Evolutionary conservation across 2,113 vertebrate species (phyloP), one percentile per base, ranked within the genome.

Genomic region (Candoia aspera): DNA sequence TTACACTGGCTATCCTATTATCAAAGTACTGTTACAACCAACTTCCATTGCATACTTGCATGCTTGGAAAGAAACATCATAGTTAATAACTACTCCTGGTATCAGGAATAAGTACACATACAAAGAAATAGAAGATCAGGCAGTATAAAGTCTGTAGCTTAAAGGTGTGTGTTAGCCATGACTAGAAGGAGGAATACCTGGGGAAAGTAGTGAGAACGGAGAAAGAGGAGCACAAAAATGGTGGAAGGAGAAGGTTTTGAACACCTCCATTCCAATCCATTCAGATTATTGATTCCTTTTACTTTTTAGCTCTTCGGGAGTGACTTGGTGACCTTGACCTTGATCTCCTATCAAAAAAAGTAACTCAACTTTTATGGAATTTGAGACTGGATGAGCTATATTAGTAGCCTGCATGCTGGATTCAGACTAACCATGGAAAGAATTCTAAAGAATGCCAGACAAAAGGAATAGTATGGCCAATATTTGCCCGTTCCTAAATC

Each of bases 1-100:
- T 19, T 42, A 15, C 59, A 0, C 0, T 29, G 58, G 49, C 21
- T 90, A 13, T 49, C 90, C 21, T 37, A 15, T 84, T 87, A 92
- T 42, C 73, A 79, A 92, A 92, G 84, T 88, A 23, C 57, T 0
- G 4, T 4, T 88, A 54, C 57, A 90, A 13, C 88, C 3, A 23
- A 49, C 4, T 42, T 2, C 1, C 23, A 49, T 91, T 94, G 83
- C 68, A 84, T 73, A 42, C 0, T 0, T 29, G 11, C 55, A 5
- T 58, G 54, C 8, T 21, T 42, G 8, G 73, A 79, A 79, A 79
- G 73, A 79, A 79, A 3, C 2, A 1, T 2, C 0, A 42, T 13
- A 4, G 12, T 23, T 0, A 0, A 0, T 6, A 1, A 37, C n/a
- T 94, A 4, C 11, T 8, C 4, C 46, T 87, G 0, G 26, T 60